phyloP scores from a whole-genome alignment of 2,113 vertebrate genomes.

The Paedocypris sp. region DNA sequence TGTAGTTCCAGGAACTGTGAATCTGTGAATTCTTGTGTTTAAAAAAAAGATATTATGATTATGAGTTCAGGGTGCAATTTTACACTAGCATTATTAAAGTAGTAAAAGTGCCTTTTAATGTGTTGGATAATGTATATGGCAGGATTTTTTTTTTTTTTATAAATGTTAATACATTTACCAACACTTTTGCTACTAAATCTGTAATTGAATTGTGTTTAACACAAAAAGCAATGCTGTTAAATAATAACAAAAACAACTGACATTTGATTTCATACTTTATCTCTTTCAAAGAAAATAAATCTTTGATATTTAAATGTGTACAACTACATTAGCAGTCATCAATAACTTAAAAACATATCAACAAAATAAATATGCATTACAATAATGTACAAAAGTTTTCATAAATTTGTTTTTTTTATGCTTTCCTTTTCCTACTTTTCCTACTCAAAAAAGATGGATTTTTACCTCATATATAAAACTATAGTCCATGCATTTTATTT shows the following conservation, averaged over 20 bases:
- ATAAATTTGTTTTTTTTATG: slow-evolving; percentile 20
- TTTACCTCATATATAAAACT: slow-evolving; percentile 30
- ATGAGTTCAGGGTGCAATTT: too few species aligned
- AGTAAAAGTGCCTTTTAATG: too few species aligned
- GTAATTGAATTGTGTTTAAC: too few species aligned
- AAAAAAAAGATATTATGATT: too few species aligned
- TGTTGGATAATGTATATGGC: too few species aligned
- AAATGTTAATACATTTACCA: too few species aligned
- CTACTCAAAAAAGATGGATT: slow-evolving; percentile 55
- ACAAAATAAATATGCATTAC: slow-evolving; percentile 67
- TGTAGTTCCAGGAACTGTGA: too few species aligned
- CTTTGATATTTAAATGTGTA: slow-evolving; percentile 36
- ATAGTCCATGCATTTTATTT: slow-evolving; percentile 24
- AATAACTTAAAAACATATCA: slow-evolving; percentile 62
- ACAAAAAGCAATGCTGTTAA: too few species aligned
- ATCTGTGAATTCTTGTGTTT: too few species aligned
- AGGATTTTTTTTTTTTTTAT: too few species aligned
- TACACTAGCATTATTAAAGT: too few species aligned
- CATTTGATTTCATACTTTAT: slow-evolving; percentile 18
- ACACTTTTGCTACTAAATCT: too few species aligned
- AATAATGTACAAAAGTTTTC: slow-evolving; percentile 53
- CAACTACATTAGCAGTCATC: slow-evolving; percentile 44
- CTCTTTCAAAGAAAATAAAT: slow-evolving; percentile 26
- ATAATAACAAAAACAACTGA: background rate
- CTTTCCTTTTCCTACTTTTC: slow-evolving; percentile 33